These are phyloP conservation scores for Physeter macrocephalus DNA, from an alignment of 2,113 vertebrate genomes.

Conservation along the genomic window DNA sequence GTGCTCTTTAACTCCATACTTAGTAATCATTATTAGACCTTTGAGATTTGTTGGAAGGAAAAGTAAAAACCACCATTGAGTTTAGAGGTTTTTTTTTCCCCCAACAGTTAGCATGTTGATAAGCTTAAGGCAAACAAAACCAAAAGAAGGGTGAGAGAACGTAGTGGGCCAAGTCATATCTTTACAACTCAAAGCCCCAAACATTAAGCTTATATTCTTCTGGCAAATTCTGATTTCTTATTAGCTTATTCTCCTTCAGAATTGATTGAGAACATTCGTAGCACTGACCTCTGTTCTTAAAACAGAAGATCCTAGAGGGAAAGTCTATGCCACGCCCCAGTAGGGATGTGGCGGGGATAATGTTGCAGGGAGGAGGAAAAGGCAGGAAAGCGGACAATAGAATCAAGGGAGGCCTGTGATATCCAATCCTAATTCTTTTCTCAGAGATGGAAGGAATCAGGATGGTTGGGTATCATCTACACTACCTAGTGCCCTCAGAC, in stretches of 20 bases:
- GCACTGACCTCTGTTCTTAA: not conserved
- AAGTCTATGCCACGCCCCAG: not conserved
- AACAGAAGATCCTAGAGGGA: not conserved
- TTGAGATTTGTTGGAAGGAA: conserved; percentile 41
- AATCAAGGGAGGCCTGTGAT: not conserved
- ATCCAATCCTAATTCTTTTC: not conserved
- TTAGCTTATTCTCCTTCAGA: not conserved
- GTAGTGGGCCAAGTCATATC: not conserved
- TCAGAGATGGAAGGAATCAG: not conserved
- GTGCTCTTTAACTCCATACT: conserved; percentile 4
- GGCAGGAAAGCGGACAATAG: not conserved
- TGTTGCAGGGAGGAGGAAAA: not conserved
- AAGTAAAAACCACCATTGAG: conserved; percentile 20
- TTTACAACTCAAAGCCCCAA: not conserved
- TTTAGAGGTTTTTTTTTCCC: not conserved
- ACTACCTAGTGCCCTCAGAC: not conserved
- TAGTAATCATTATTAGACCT: conserved; percentile 21
- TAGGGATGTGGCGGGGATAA: rapidly evolving
- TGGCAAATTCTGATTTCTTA: not conserved
- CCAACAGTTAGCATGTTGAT: not conserved
- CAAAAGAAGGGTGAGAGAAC: not conserved
- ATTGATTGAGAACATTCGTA: not conserved
- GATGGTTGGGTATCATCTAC: not conserved
- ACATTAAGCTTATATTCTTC: not conserved
- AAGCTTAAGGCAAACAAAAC: not conserved